Percentiles rank a stretch among this genome's conserved stretches.
Evolutionary conservation across 2,113 vertebrate genomes (phyloP).

Genomic region (Tympanuchus pallidicinctus): DNA sequence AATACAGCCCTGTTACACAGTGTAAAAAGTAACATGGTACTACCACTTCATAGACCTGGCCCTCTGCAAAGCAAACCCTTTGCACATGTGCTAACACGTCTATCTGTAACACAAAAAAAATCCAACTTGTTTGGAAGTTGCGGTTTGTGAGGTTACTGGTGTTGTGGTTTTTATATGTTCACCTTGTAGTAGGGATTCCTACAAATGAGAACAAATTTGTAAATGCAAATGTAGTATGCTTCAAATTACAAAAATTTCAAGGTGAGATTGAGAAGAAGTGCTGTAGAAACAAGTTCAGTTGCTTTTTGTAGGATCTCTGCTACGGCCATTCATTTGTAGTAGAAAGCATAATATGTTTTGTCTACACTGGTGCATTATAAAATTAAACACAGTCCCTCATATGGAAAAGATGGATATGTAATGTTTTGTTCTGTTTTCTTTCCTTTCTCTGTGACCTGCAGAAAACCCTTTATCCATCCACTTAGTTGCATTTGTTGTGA

Average conservation of each 20-base stretch:
- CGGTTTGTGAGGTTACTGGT: neutral
- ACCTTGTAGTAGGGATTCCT: neutral
- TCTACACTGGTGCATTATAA: neutral
- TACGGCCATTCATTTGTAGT: neutral
- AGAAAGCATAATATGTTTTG: neutral
- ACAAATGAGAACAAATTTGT: neutral
- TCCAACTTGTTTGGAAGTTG: neutral
- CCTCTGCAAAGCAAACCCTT: neutral
- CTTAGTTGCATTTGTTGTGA: neutral
- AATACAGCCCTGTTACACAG: neutral
- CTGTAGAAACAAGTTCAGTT: neutral
- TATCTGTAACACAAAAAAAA: neutral
- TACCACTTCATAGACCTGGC: neutral
- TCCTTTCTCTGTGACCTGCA: neutral
- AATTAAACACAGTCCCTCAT: neutral
- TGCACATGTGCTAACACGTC: neutral
- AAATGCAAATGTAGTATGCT: rapidly evolving
- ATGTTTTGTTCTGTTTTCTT: neutral
- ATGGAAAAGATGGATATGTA: neutral
- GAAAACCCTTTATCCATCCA: neutral
- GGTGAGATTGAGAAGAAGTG: neutral
- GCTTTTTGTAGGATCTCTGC: neutral
- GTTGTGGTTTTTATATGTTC: neutral
- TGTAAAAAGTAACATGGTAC: neutral
- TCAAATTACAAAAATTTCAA: neutral